These are phyloP conservation scores for Diphyllodes magnificus DNA, from an alignment of 2,113 vertebrate genomes.

Conservation along the genomic window DNA sequence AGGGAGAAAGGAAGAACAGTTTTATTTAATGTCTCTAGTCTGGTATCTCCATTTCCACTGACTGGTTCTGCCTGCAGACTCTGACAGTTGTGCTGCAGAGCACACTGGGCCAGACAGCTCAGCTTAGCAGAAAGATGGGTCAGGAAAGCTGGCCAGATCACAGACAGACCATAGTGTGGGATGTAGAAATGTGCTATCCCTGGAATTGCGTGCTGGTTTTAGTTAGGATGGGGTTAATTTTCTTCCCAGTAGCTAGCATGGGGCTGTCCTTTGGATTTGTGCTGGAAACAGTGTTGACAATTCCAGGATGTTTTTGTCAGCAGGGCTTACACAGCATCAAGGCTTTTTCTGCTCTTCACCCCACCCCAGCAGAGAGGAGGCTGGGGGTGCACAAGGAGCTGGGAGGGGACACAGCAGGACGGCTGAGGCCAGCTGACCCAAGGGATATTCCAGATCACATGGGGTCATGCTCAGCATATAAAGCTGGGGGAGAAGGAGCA, in stretches of 20 bases:
- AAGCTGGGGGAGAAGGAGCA: neutral
- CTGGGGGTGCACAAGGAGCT: neutral
- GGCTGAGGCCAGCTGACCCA: neutral
- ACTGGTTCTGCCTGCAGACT: neutral
- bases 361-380: fast-evolving
- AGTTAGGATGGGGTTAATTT: neutral
- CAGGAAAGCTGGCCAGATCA: neutral
- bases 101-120: no score
- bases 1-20: neutral
- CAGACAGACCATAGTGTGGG: neutral
- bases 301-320: neutral
- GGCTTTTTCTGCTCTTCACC: fast-evolving
- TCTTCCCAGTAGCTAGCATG: neutral
- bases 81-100: neutral
- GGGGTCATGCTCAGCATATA: neutral
- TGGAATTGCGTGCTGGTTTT: fast-evolving
- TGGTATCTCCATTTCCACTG: neutral
- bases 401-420: neutral
- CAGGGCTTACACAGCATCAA: neutral
- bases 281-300: neutral
- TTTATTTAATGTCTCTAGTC: neutral
- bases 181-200: neutral
- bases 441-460: neutral
- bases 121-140: neutral
- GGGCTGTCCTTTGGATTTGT: neutral